Evolutionary conservation across 1,140 invertebrate species (phyloP).

Genomic region (Oedothorax gibbosus): DNA sequence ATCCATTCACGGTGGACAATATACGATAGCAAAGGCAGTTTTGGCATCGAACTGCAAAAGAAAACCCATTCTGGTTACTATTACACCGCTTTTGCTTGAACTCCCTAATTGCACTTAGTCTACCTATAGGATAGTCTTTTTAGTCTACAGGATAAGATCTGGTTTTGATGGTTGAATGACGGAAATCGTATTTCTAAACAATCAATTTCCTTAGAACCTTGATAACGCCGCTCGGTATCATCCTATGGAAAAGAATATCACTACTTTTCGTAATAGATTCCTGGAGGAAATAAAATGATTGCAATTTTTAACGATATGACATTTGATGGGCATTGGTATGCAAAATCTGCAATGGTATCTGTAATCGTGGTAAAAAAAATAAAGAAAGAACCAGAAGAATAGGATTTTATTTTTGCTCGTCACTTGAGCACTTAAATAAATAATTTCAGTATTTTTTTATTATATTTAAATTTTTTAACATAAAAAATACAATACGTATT

Average conservation of each 20-base stretch:
- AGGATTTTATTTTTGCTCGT: too few species aligned
- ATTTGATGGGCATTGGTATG: neutral
- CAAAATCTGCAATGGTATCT: neutral
- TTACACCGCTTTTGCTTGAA: conserved; percentile 22
- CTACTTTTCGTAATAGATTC: too few species aligned
- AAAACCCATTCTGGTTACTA: neutral
- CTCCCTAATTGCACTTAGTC: conserved; percentile 12
- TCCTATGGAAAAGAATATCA: too few species aligned
- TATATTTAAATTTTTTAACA: too few species aligned
- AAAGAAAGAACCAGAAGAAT: too few species aligned
- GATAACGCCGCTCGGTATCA: too few species aligned
- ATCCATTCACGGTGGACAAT: neutral
- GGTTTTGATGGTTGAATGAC: conserved; percentile 3
- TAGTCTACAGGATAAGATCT: conserved; percentile 24
- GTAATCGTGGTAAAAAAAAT: too few species aligned
- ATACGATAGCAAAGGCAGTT: conserved; percentile 19
- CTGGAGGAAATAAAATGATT: too few species aligned
- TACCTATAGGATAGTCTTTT: neutral
- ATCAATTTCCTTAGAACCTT: conserved; percentile 5
- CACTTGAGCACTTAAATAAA: too few species aligned
- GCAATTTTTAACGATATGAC: too few species aligned
- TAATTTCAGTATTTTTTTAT: too few species aligned
- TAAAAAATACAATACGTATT: too few species aligned
- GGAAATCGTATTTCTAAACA: conserved; percentile 16
- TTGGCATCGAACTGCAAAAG: neutral